Percentiles rank a stretch among this genome's conserved stretches.
Conservation (phyloP, 2,888 invertebrate genomes). For the Stegana nigrithorax region DNA sequence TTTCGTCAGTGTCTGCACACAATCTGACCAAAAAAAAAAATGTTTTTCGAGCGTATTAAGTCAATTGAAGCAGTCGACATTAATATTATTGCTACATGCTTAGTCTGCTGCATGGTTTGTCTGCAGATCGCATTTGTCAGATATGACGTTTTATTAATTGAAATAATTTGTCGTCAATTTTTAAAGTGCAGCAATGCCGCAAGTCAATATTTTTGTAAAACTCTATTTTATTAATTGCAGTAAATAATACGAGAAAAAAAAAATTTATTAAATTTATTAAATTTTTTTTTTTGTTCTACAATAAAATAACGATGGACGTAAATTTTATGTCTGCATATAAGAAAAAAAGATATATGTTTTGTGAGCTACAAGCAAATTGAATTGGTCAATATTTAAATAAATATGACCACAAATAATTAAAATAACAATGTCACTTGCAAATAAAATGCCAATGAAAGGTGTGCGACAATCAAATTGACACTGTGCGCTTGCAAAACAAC, state of each 20-base stretch:
- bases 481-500: conserved; percentile 50
- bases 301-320: too few relatives aligned
- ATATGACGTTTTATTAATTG: conserved; percentile 58
- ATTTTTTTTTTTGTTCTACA: neutral
- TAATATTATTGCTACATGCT: neutral
- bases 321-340: too few relatives aligned
- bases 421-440: conserved; percentile 53
- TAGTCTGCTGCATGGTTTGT: conserved; percentile 19
- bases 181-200: too few relatives aligned
- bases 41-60: conserved; percentile 6
- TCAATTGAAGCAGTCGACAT: conserved; percentile 12
- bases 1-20: neutral
- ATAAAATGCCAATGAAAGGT: too few relatives aligned
- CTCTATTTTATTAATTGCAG: neutral
- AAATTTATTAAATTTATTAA: neutral
- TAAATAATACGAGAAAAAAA: conserved; percentile 25
- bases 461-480: too few relatives aligned
- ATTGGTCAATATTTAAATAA: conserved; percentile 62
- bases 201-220: too few relatives aligned
- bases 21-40: neutral
- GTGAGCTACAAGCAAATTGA: conserved; percentile 45
- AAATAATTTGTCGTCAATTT: conserved; percentile 40
- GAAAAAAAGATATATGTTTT: too few relatives aligned
- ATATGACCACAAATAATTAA: conserved; percentile 61
- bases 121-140: conserved; percentile 52